These are phyloP conservation scores for Agrypnia vestita DNA, from an alignment of 1,140 invertebrate genomes.

Conservation along the genomic window DNA sequence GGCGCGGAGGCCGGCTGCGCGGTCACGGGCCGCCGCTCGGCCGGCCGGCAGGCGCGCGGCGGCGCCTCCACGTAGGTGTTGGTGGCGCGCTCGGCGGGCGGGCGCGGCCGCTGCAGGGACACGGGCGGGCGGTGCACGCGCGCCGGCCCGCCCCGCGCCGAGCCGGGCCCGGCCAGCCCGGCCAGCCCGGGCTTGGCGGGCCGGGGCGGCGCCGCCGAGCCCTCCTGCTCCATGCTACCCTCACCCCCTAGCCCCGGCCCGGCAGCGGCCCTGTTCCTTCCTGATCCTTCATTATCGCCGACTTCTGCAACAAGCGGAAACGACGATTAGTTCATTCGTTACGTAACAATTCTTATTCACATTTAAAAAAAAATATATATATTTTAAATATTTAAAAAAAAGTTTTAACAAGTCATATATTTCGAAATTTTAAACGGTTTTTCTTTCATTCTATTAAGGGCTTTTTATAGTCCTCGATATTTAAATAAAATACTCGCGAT, in stretches of 20 bases:
- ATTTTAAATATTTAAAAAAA: no score
- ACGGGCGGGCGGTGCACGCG: conserved; percentile 69
- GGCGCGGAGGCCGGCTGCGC: conserved; percentile 67
- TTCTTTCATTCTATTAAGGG: no score
- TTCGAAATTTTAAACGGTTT: no score
- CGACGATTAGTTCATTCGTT: no score
- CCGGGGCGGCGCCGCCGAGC: conserved; percentile 67
- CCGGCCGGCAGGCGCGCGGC: conserved; percentile 63
- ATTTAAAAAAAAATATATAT: no score
- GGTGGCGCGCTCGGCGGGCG: conserved; percentile 82
- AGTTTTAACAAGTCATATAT: no score
- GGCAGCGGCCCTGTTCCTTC: conserved; percentile 63
- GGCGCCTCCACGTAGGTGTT: conserved; percentile 93
- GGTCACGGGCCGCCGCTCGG: conserved; percentile 67
- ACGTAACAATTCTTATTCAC: no score
- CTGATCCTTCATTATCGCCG: conserved; percentile 64
- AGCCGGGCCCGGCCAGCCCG: conserved; percentile 63
- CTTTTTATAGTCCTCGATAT: no score
- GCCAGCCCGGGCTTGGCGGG: conserved; percentile 62
- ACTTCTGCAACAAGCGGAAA: conserved; percentile 52
- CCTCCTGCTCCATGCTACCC: conserved; percentile 66
- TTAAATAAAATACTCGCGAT: no score
- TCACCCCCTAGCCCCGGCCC: conserved; percentile 40
- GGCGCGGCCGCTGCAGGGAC: conserved; percentile 82
- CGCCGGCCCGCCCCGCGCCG: conserved; percentile 53